phyloP scores from a whole-genome alignment of 2,797 vertebrate genomes.

The Danio aesculapii region DNA sequence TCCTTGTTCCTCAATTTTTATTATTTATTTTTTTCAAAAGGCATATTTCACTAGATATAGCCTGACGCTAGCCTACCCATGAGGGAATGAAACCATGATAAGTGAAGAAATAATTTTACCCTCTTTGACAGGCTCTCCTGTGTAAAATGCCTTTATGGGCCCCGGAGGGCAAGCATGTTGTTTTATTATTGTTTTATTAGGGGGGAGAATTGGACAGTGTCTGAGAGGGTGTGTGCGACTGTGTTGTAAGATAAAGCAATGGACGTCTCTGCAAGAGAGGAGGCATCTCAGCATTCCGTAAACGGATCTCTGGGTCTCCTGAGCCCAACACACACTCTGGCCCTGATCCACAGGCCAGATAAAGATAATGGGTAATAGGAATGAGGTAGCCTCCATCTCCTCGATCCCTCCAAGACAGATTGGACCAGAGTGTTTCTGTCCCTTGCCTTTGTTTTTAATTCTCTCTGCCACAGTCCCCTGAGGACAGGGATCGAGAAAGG shows the following conservation, averaged over 20 bases:
- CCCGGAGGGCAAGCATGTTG: slow-evolving; percentile 64
- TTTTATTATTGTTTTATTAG: slow-evolving; percentile 76
- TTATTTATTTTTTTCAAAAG: slow-evolving; percentile 59
- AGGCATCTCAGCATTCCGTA: slow-evolving; percentile 37
- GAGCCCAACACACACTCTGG: slow-evolving; percentile 50
- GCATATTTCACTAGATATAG: slow-evolving; percentile 69
- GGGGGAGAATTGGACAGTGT: slow-evolving; percentile 63
- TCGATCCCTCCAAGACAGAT: slow-evolving; percentile 80
- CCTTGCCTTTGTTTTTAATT: slow-evolving; percentile 73
- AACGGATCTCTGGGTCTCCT: slow-evolving; percentile 32
- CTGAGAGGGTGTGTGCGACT: slow-evolving; percentile 37
- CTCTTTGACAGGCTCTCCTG: slow-evolving; percentile 69
- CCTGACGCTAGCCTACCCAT: slow-evolving; percentile 57
- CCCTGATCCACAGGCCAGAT: slow-evolving; percentile 81
- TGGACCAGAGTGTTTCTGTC: slow-evolving; percentile 78
- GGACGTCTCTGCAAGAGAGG: slow-evolving; percentile 13
- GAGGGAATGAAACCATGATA: slow-evolving; percentile 68
- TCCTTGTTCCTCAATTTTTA: slow-evolving; percentile 42
- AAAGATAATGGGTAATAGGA: slow-evolving; percentile 91
- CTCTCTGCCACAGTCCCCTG: slow-evolving; percentile 59
- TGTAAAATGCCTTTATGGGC: slow-evolving; percentile 73
- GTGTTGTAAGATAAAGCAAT: slow-evolving; percentile 23
- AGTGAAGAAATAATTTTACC: slow-evolving; percentile 74
- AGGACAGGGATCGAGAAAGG: slow-evolving; percentile 25
- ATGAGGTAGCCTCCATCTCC: slow-evolving; percentile 74